Evolutionary conservation across 2,113 vertebrate species (phyloP), one percentile per base, ranked within the genome.

Genomic region (Tragelaphus strepsiceros): DNA sequence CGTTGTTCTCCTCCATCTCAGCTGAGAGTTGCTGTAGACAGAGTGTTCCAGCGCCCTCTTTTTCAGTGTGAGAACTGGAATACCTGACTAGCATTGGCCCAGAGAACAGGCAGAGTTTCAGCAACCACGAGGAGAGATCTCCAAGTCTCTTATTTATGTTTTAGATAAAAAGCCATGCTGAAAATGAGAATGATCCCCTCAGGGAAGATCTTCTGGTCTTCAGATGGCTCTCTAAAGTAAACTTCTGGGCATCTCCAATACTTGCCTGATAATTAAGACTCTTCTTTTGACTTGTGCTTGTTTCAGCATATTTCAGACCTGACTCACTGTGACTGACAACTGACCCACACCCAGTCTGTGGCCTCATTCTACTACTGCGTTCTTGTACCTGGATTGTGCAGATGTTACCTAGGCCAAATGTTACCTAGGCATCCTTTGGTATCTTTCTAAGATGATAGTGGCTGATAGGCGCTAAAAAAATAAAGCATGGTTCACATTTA

Each of bases 1-100:
- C 2, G 0, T 12, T 74, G 35, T 56, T 4, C 43, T 9, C 10
- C 5, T n/a, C 32, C n/a, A 13, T 32, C 43, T 77, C n/a, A n/a
- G 10, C 6, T 26, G 56, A 64, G 61, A 39, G 26, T 32, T 64
- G 56, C 24, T 56, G 5, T 9, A 87, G 19, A 89, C 6, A 77
- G 49, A 62, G 2, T 22, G 39, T n/a, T 43, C 8, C 24, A 16
- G 21, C 2, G 4, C 17, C 5, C 17, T 51, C 17, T 19, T 82
- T 64, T 59, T 49, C 61, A 16, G 8, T 49, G 13, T 4, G 53
- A 39, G 6, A 21, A 32, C 8, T n/a, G 7, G 16, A 64, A 53
- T 11, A 5, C 30, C 28, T 24, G 22, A 26, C 49, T 21, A 59
- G 5, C 84, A 15, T 0, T 56, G 35, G 46, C 32, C 24, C 32